phyloP scores from a whole-genome alignment of 53 echinoderm and acorn worm species.

The Stichopus horrens region DNA sequence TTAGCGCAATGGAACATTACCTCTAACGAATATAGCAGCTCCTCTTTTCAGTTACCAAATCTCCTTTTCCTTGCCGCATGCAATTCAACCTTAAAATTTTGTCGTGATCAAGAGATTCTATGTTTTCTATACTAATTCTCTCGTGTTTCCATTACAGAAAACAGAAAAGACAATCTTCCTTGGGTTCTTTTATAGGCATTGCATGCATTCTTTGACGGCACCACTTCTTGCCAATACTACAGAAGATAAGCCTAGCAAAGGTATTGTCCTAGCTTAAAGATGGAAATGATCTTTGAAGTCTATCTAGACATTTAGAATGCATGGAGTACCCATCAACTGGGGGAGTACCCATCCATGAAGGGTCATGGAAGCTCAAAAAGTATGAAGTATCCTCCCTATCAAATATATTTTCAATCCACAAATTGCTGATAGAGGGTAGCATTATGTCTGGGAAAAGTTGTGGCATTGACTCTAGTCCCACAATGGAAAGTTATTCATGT shows the following conservation, averaged over 20 bases:
- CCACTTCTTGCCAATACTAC: constrained; percentile 96
- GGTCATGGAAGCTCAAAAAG: no score
- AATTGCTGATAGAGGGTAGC: no score
- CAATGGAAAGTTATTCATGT: no score
- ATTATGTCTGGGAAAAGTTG: no score
- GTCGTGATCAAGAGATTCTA: background rate
- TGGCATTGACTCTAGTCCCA: no score
- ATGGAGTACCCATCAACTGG: no score
- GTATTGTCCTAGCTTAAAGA: constrained; percentile 32
- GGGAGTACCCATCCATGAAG: no score
- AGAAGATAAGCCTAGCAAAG: constrained; percentile 94
- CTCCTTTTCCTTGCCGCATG: background rate
- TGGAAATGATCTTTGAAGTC: no score
- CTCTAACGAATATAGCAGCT: no score
- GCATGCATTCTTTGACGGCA: constrained; percentile 95
- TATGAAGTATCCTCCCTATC: no score
- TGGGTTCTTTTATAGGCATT: constrained; percentile 99
- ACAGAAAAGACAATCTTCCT: constrained; percentile 98
- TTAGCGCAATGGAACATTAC: background rate
- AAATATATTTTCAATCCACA: no score
- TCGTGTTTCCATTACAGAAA: constrained; percentile 60
- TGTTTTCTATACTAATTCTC: background rate
- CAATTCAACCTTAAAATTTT: background rate
- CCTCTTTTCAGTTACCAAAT: background rate
- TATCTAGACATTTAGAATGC: no score